These are phyloP conservation scores for Centropyge bicolor DNA, from an alignment of 2,797 vertebrate genomes.

Conservation along the genomic window DNA sequence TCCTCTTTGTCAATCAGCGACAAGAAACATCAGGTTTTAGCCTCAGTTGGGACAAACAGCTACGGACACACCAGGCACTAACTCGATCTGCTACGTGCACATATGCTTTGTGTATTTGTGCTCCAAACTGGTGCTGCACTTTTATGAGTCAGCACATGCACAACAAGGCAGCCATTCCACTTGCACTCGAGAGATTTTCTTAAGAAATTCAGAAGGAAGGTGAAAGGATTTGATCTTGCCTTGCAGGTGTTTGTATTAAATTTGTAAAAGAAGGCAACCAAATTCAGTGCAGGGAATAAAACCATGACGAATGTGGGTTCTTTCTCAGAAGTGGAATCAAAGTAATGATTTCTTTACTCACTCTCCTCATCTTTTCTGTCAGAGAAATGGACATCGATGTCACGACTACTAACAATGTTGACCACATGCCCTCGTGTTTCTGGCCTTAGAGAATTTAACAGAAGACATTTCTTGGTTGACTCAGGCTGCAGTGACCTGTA, in stretches of 20 bases:
- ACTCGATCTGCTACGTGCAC: neutral
- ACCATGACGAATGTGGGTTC: neutral
- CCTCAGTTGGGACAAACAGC: constrained; percentile 15
- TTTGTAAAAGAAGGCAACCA: neutral
- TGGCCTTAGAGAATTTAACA: neutral
- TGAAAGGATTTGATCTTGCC: neutral
- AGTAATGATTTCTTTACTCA: too few relatives aligned
- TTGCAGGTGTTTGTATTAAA: neutral
- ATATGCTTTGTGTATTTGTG: neutral
- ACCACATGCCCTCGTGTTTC: neutral
- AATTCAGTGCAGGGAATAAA: neutral
- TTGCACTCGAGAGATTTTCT: neutral
- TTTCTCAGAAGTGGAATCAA: neutral
- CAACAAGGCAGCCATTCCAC: constrained; percentile 10
- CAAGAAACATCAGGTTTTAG: constrained; percentile 26
- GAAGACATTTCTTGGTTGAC: neutral
- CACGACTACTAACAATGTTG: neutral
- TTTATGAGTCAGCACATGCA: constrained; percentile 4
- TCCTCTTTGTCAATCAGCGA: constrained; percentile 39
- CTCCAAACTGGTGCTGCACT: neutral
- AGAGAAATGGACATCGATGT: neutral
- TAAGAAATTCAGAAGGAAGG: neutral
- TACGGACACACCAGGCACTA: neutral
- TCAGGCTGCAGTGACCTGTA: neutral
- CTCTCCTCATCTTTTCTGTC: too few relatives aligned